phyloP scores from a whole-genome alignment of 2,797 vertebrate genomes.

The Petrocephalus sullivani region DNA sequence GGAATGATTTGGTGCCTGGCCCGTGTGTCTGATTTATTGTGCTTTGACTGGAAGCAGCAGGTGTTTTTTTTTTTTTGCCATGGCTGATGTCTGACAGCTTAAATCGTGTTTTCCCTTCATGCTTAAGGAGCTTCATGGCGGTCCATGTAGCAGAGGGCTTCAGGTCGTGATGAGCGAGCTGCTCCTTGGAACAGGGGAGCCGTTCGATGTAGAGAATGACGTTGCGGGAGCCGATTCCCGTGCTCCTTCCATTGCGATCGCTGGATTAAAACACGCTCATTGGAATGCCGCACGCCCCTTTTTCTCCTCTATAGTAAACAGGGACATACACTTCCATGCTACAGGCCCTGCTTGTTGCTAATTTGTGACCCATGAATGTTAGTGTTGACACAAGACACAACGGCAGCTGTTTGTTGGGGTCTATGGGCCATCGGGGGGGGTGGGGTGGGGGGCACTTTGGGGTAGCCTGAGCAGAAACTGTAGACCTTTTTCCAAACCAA shows the following conservation, averaged over 20 bases:
- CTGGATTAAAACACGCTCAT: neutral
- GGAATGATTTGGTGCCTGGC: constrained; percentile 21
- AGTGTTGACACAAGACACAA: neutral
- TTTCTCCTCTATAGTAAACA: neutral
- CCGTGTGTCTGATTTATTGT: neutral
- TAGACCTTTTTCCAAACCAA: neutral
- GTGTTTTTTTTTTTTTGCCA: neutral
- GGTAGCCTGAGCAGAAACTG: neutral
- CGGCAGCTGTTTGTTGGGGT: neutral
- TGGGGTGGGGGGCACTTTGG: too few species aligned
- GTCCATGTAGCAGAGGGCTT: neutral
- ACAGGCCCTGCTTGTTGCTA: neutral
- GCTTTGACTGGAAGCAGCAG: constrained; percentile 11
- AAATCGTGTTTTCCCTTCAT: neutral
- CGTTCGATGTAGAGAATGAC: neutral
- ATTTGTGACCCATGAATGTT: neutral
- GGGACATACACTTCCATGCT: neutral
- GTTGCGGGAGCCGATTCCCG: neutral
- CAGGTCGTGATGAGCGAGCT: neutral
- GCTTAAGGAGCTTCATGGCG: neutral
- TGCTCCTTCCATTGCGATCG: neutral
- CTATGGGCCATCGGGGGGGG: neutral
- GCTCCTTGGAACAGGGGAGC: neutral
- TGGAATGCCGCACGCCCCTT: neutral
- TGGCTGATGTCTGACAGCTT: neutral